Evolutionary conservation across 1,140 invertebrate species (phyloP).

Genomic region (Drosophila tani): DNA sequence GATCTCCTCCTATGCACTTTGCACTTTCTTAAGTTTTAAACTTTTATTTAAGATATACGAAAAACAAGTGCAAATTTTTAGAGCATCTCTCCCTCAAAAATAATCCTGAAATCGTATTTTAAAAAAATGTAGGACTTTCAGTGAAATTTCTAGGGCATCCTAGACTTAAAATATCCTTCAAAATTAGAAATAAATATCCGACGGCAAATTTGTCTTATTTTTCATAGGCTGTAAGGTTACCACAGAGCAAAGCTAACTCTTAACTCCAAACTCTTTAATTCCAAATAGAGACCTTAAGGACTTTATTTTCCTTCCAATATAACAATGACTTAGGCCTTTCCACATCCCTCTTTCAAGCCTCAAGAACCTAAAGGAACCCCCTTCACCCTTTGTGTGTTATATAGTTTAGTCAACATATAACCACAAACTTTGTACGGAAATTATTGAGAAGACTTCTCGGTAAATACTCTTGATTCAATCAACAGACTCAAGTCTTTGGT

Average conservation of each 20-base stretch:
- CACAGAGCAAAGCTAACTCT: neutral
- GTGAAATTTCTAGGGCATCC: too few relatives aligned
- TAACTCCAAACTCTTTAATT: neutral
- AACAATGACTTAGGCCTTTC: neutral
- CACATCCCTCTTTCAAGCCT: neutral
- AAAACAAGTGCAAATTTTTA: too few relatives aligned
- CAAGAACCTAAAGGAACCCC: neutral
- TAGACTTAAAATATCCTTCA: too few relatives aligned
- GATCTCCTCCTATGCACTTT: too few relatives aligned
- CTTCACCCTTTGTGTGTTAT: neutral
- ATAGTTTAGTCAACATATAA: neutral
- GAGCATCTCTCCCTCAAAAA: too few relatives aligned
- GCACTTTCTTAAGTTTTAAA: neutral
- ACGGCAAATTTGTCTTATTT: neutral
- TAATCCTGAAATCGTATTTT: too few relatives aligned
- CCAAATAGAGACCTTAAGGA: too few relatives aligned
- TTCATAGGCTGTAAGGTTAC: too few relatives aligned
- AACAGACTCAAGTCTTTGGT: slow-evolving; percentile 5
- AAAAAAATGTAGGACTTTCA: too few relatives aligned
- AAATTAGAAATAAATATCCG: neutral
- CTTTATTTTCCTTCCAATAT: too few relatives aligned
- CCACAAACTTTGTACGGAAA: slow-evolving; percentile 1
- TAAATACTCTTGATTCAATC: slow-evolving; percentile 7
- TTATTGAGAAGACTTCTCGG: neutral
- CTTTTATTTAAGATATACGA: neutral